phyloP scores from a whole-genome alignment of 2,113 vertebrate species.

The Suricata suricatta region DNA sequence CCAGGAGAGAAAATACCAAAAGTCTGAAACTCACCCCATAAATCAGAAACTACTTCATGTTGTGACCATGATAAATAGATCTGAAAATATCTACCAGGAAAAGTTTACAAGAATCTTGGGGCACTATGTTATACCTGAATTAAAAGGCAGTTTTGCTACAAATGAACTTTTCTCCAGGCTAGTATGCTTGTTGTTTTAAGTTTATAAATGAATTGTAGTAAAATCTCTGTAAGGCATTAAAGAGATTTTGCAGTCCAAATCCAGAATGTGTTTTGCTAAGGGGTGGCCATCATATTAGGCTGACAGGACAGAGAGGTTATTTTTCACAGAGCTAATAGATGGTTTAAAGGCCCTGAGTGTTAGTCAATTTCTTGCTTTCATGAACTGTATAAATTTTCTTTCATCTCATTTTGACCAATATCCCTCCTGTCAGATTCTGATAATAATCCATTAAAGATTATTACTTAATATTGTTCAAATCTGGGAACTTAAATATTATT shows the following conservation, averaged over 20 bases:
- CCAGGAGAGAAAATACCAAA: slow-evolving; percentile 77
- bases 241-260: background rate
- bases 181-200: slow-evolving; percentile 11
- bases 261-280: background rate
- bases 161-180: slow-evolving; percentile 44
- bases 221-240: background rate
- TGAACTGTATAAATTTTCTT: background rate
- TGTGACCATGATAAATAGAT: slow-evolving; percentile 82
- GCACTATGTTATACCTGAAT: slow-evolving; percentile 68
- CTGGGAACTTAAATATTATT: background rate
- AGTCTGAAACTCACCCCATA: slow-evolving; percentile 77
- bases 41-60: slow-evolving; percentile 80
- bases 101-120: slow-evolving; percentile 73
- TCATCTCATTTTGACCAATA: slow-evolving; percentile 18
- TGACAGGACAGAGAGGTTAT: background rate
- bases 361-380: slow-evolving; percentile 50
- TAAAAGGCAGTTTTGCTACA: slow-evolving; percentile 78
- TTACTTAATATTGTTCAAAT: background rate
- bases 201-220: slow-evolving; percentile 31
- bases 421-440: slow-evolving; percentile 38
- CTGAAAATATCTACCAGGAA: slow-evolving; percentile 74
- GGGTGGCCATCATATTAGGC: background rate
- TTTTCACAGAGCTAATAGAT: slow-evolving; percentile 22
- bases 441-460: background rate
- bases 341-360: rapidly evolving